Conservation (phyloP, 2,797 vertebrate species). For the Eurystomus glaucurus region DNA sequence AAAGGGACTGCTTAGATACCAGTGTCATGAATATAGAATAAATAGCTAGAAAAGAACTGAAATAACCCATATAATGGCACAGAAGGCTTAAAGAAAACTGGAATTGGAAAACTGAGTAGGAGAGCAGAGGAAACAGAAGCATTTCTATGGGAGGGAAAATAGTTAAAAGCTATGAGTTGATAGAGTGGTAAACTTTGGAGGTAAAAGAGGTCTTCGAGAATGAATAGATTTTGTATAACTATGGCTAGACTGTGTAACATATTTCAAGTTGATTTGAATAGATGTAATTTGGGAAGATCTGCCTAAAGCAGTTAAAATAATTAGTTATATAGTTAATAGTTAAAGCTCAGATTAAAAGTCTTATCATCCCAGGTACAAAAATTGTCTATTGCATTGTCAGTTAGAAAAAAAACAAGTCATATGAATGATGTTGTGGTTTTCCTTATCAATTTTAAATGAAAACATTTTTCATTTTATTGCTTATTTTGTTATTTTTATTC, state of each 20-base stretch:
- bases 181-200: neutral
- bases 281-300: neutral
- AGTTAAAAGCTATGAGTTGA: neutral
- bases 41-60: neutral
- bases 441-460: neutral
- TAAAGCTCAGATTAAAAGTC: neutral
- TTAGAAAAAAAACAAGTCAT: neutral
- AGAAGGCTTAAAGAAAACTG: neutral
- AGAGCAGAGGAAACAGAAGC: neutral
- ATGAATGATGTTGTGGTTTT: neutral
- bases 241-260: neutral
- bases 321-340: neutral
- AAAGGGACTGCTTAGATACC: neutral
- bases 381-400: neutral
- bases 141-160: neutral
- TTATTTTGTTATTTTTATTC: neutral
- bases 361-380: neutral
- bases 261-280: neutral
- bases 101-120: neutral
- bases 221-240: neutral
- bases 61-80: neutral
- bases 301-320: neutral
- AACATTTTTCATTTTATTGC: neutral
- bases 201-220: neutral
- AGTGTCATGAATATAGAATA: neutral